phyloP scores from a whole-genome alignment of 2,888 invertebrate species.

The Sesamia inferens region DNA sequence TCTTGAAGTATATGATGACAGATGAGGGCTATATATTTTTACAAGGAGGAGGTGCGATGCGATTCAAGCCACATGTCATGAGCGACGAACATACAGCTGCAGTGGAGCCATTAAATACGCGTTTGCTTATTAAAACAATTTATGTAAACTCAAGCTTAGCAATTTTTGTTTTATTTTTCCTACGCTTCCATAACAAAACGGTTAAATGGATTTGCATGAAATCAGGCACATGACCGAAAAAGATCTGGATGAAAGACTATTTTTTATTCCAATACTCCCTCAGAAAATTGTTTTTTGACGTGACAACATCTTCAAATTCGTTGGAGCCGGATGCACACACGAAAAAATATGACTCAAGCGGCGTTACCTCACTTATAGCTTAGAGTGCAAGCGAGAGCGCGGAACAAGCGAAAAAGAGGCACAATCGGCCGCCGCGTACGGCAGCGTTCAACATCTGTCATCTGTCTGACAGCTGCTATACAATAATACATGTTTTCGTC shows the following conservation, averaged over 20 bases:
- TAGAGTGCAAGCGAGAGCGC: no score
- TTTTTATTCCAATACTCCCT: background rate
- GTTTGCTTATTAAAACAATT: background rate
- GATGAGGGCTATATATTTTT: conserved; percentile 47
- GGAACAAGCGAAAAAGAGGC: no score
- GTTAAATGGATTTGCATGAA: background rate
- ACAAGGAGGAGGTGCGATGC: conserved; percentile 43
- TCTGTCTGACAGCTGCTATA: no score
- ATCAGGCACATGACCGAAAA: background rate
- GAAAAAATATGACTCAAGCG: no score
- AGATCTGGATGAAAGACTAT: background rate
- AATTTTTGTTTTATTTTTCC: background rate
- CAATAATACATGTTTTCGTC: no score
- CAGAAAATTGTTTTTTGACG: no score
- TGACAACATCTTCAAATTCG: no score
- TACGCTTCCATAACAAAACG: background rate
- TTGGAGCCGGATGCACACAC: no score
- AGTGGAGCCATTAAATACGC: conserved; percentile 32
- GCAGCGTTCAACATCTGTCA: no score
- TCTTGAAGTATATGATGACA: conserved; percentile 18
- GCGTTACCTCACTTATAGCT: no score
- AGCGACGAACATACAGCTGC: conserved; percentile 40
- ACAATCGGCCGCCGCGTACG: no score
- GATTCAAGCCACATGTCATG: conserved; percentile 56
- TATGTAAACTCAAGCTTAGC: background rate